Evolutionary conservation across 2,797 vertebrate species (phyloP), one percentile per base, ranked within the genome.

Genomic region (Neopelma chrysocephalum): DNA sequence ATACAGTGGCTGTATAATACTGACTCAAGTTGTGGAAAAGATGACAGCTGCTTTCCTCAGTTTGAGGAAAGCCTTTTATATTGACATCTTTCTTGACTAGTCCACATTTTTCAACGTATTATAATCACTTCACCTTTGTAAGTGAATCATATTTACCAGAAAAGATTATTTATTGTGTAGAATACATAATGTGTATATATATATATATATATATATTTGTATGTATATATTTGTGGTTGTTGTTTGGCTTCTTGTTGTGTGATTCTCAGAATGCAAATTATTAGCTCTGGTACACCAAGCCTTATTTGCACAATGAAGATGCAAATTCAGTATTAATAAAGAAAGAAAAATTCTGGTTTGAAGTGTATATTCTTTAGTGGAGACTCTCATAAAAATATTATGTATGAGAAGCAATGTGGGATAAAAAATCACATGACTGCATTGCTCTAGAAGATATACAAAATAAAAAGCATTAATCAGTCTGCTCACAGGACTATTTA

Each of bases 381-480:
- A 6, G 10, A 25, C 12, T 79, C 43, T 76, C 48, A 60, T 93
- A 66, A 91, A 91, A 90, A 85, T 82, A 27, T 76, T 76, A 53
- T 85, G 57, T 42, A 78, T 90, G 82, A 78, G 34, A 91, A 92
- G 48, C 45, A 92, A 60, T 76, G 57, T 43, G 26, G 48, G 42
- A 54, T 47, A 94, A 95, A 62, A 96, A 93, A 87, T 71, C 57
- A 79, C 47, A 48, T 75, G n/a, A 26, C 20, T 78, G 17, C 36
- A 53, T 82, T 96, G 53, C 60, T 93, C 65, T 87, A 65, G 42
- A 93, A 95, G 65, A 66, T 42, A 73, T 5, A 86, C 69, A 91
- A 94, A 96, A 93, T 84, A 96, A 96, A 93, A 96, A 54, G 4
- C 61, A 96, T 96, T 97, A 82, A 96, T 95, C 80, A 96, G 42